Evolutionary conservation across 2,113 vertebrate species (phyloP).

Genomic region (Thalassarche chlororhynchos): DNA sequence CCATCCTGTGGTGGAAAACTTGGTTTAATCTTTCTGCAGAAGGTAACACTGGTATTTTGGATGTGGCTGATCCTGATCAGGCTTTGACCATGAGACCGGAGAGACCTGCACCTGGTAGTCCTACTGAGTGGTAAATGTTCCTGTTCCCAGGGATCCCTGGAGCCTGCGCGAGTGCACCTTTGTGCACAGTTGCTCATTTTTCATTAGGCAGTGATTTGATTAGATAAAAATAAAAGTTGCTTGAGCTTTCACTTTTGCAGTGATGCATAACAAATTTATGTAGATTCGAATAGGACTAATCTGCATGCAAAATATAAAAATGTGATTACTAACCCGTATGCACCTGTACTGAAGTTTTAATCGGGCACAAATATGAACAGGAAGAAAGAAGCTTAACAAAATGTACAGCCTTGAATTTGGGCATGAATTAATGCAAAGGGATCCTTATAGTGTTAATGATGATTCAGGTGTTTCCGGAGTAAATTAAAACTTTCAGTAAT

Average conservation of each 20-base stretch:
- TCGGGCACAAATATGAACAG: slow-evolving; percentile 68
- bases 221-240: slow-evolving; percentile 85
- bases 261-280: slow-evolving; percentile 79
- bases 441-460: slow-evolving; percentile 52
- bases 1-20: not conserved
- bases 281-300: slow-evolving; percentile 75
- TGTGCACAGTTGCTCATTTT: slow-evolving; percentile 70
- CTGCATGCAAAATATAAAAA: slow-evolving; percentile 75
- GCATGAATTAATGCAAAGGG: slow-evolving; percentile 49
- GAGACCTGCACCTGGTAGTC: not conserved
- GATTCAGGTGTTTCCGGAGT: slow-evolving; percentile 64
- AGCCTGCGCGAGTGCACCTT: slow-evolving; percentile 30
- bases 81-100: not conserved
- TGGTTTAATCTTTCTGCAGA: not conserved
- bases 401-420: slow-evolving; percentile 60
- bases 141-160: not conserved
- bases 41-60: not conserved
- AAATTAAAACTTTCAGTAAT: slow-evolving; percentile 24
- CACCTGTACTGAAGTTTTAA: slow-evolving; percentile 77
- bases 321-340: slow-evolving; percentile 72
- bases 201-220: slow-evolving; percentile 80
- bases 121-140: not conserved
- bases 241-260: slow-evolving; percentile 78
- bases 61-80: not conserved
- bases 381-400: slow-evolving; percentile 67